Percentiles rank a stretch among this genome's conserved stretches.
These are phyloP conservation scores for Drosophila saltans DNA, from an alignment of 1,140 invertebrate species.

Conservation along the genomic window DNA sequence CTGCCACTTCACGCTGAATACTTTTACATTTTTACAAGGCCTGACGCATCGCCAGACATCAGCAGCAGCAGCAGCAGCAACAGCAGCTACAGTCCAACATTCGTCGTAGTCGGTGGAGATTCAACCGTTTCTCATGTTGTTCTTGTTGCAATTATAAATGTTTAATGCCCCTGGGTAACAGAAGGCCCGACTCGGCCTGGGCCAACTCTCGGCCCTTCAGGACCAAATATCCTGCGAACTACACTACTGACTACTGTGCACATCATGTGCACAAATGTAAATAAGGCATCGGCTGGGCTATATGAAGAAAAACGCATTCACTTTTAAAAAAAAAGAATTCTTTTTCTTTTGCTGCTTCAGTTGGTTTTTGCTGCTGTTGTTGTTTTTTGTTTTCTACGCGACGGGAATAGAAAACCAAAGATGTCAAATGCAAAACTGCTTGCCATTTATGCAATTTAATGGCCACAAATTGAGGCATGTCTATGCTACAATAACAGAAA, in stretches of 20 bases:
- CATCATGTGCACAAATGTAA: slow-evolving; percentile 56
- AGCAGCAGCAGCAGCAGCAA: too few species aligned
- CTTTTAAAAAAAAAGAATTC: slow-evolving; percentile 26
- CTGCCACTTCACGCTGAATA: slow-evolving; percentile 68
- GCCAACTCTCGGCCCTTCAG: background rate
- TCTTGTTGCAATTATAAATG: slow-evolving; percentile 77
- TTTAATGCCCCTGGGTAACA: slow-evolving; percentile 55
- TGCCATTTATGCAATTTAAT: slow-evolving; percentile 77
- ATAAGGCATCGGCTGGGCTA: slow-evolving; percentile 30
- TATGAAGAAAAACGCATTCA: slow-evolving; percentile 39
- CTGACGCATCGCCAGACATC: slow-evolving; percentile 53
- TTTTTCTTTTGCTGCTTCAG: background rate
- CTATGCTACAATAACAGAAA: slow-evolving; percentile 20
- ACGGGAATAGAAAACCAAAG: slow-evolving; percentile 33
- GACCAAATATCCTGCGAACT: slow-evolving; percentile 12
- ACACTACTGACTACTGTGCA: slow-evolving; percentile 17
- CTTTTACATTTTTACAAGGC: slow-evolving; percentile 60
- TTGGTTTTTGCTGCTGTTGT: background rate
- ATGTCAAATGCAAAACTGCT: slow-evolving; percentile 62
- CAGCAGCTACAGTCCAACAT: too few species aligned
- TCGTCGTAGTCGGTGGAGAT: too few species aligned
- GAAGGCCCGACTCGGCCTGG: background rate
- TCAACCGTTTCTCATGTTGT: slow-evolving; percentile 3
- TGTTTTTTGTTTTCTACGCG: slow-evolving; percentile 28
- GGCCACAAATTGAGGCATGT: slow-evolving; percentile 72